Evolutionary conservation across 2,797 vertebrate genomes (phyloP), one percentile per base, ranked within the genome.

Genomic region (Halcyon chelicuti): DNA sequence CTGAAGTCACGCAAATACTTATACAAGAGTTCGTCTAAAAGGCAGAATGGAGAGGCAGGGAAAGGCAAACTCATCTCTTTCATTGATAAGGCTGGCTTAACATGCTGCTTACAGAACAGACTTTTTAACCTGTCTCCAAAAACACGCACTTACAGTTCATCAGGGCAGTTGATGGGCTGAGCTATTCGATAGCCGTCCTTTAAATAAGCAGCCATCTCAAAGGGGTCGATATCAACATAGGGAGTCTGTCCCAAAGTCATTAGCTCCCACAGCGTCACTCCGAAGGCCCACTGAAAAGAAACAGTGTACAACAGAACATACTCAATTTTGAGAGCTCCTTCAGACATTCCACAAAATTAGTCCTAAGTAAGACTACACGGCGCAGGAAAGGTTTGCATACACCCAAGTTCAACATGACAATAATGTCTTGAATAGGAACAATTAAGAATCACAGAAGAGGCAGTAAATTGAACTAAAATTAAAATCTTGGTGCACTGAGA

Each of bases 161-260:
- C 99, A 3, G 99, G 99, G 96, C 99, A 99, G 98, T 99, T 99
- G 98, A 99, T 99, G n/a, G 99, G 99, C 92, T 99, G 99, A 95
- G 99, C 99, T 99, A 99, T 99, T 97, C 99, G 98, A 98, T 99
- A 99, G 60, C 99, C 99, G 9, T 99, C 99, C 98, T 99, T 99
- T 97, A 99, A 98, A 97, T 99, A 99, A 25, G 99, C 99, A 0
- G 99, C 99, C 99, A 99, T 99, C 98, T 99, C 99, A 55, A 99
- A 99, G 37, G 99, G 99, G 96, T 99, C 99, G 2, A 99, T 99
- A 97, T 99, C 99, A 15, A 99, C 99, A 8, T 99, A 99, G 0
- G 99, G 99, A 7, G 99, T 99, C 98, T 99, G 99, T 78, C 99
- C 99, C 97, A 99, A 97, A 22, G 99, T 99, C 99, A 99, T 99